Evolutionary conservation across 2,888 invertebrate genomes (phyloP).

Genomic region (Limnephilus rhombicus): DNA sequence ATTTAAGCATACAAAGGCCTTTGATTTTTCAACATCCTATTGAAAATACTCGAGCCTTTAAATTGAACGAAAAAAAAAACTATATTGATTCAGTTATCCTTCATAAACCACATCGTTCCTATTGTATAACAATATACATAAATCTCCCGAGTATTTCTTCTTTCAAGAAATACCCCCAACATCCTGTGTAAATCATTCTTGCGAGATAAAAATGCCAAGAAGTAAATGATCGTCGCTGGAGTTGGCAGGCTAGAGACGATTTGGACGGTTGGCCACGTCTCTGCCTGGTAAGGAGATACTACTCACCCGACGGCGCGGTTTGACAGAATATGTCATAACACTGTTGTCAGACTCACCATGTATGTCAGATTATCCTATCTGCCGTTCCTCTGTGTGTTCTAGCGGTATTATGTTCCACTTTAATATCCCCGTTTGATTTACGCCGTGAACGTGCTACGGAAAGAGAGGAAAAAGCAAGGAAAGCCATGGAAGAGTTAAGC

Average conservation of each 20-base stretch:
- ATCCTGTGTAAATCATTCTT: slow-evolving; percentile 1
- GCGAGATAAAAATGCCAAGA: background rate
- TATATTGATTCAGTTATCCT: slow-evolving; percentile 1
- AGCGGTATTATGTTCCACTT: background rate
- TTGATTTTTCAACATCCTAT: background rate
- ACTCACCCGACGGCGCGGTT: background rate
- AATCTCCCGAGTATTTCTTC: background rate
- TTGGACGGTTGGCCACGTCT: background rate
- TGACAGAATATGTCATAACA: background rate
- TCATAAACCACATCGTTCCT: background rate
- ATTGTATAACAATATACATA: background rate
- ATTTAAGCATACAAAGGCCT: background rate
- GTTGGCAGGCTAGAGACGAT: background rate
- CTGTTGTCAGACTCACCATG: background rate
- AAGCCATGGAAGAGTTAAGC: background rate
- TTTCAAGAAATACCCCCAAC: background rate
- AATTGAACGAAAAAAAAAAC: background rate
- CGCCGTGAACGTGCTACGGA: background rate
- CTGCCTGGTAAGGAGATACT: background rate
- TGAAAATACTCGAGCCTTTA: background rate
- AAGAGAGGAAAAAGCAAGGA: background rate
- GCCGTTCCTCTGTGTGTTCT: background rate
- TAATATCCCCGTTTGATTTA: background rate
- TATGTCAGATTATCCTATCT: background rate
- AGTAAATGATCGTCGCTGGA: background rate